Evolutionary conservation across 2,888 invertebrate species (phyloP).

Genomic region (Nymphalis c-album): DNA sequence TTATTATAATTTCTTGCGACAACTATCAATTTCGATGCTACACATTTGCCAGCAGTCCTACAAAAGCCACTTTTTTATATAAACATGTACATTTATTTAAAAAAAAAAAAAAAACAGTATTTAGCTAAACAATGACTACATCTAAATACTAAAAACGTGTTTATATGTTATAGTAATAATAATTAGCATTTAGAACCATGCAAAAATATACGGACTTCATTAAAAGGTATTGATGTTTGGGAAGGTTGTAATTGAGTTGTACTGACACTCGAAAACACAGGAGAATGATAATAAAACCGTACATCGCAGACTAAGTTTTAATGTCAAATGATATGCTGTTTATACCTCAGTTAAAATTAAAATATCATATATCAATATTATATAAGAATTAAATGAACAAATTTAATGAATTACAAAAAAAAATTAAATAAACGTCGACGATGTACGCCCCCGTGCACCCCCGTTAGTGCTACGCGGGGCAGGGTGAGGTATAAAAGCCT

Average conservation of each 20-base stretch:
- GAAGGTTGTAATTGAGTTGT: background rate
- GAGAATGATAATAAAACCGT: background rate
- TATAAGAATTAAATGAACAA: background rate
- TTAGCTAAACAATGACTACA: too few species aligned
- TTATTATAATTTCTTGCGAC: too few species aligned
- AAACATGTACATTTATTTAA: too few species aligned
- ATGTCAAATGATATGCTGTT: too few species aligned
- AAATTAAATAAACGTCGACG: background rate
- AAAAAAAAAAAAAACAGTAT: too few species aligned
- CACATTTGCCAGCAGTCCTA: too few species aligned
- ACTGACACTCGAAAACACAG: background rate
- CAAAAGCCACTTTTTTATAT: too few species aligned
- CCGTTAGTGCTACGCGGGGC: background rate
- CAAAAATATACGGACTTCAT: conserved; percentile 1
- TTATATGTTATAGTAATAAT: too few species aligned
- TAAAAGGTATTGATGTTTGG: conserved; percentile 1
- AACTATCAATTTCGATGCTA: too few species aligned
- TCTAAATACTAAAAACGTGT: too few species aligned
- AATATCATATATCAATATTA: background rate
- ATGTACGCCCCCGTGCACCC: background rate
- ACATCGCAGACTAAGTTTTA: background rate
- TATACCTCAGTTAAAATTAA: background rate
- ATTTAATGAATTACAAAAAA: background rate
- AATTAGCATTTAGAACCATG: too few species aligned
- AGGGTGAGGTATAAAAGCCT: background rate